phyloP scores from a whole-genome alignment of 2,113 vertebrate species.

The Melanotaenia duboulayi region DNA sequence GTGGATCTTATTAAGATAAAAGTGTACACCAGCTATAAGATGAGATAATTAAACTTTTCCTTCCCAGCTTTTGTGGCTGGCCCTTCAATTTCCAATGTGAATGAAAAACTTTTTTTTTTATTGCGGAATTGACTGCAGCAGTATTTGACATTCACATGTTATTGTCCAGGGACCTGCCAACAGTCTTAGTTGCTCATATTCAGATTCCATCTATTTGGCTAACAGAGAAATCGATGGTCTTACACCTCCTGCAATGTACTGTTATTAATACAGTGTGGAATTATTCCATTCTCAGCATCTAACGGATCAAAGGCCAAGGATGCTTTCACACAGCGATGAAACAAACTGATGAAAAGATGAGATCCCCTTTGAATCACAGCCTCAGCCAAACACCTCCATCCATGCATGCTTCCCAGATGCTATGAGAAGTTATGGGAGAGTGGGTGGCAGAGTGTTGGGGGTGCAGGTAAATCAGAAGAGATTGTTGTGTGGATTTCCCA shows the following conservation, averaged over 20 bases:
- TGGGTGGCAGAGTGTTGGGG: neutral
- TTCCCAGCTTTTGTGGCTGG: neutral
- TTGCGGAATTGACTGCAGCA: slow-evolving; percentile 62
- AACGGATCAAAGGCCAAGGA: slow-evolving; percentile 55
- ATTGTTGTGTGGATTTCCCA: slow-evolving; percentile 71
- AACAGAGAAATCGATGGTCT: slow-evolving; percentile 45
- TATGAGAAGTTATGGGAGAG: slow-evolving; percentile 9
- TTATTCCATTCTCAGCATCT: slow-evolving; percentile 35
- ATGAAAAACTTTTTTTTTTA: slow-evolving; percentile 70
- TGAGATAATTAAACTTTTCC: too few relatives aligned
- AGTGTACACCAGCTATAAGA: too few relatives aligned
- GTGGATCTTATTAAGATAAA: too few relatives aligned
- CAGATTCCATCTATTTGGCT: slow-evolving; percentile 59
- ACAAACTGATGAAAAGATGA: slow-evolving; percentile 56
- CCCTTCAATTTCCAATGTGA: slow-evolving; percentile 57
- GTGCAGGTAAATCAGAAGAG: slow-evolving; percentile 76
- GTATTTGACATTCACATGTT: slow-evolving; percentile 73
- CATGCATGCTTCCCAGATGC: slow-evolving; percentile 7
- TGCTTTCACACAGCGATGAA: slow-evolving; percentile 12
- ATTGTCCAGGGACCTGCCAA: slow-evolving; percentile 71
- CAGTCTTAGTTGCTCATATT: slow-evolving; percentile 65
- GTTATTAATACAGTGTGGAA: slow-evolving; percentile 48
- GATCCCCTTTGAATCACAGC: slow-evolving; percentile 37
- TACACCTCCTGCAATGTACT: slow-evolving; percentile 26
- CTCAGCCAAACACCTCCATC: slow-evolving; percentile 28